A percentile compares a stretch with the other conserved stretches of the same genome.
phyloP scores from a whole-genome alignment of 2,797 vertebrate species.

The Gallinago solitaria region DNA sequence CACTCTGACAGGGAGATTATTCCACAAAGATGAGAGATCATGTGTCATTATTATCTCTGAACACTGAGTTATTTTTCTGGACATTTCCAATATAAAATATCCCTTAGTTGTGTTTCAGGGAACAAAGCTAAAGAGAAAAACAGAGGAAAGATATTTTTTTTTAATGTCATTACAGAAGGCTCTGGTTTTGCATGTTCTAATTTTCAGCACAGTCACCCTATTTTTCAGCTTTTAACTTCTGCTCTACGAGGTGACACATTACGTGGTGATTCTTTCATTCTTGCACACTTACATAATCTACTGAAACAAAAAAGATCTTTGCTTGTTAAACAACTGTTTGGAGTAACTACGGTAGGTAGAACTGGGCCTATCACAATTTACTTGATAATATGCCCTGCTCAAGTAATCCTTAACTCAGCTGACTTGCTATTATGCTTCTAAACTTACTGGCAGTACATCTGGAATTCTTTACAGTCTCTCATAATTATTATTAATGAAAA shows the following conservation, averaged over 20 bases:
- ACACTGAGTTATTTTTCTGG: not conserved
- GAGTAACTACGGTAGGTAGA: not conserved
- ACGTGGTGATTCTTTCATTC: not conserved
- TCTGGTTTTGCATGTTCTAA: not conserved
- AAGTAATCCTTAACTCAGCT: not conserved
- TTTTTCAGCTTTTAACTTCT: slow-evolving; percentile 2
- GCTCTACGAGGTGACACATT: not conserved
- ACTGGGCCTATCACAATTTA: not conserved
- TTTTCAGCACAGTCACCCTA: not conserved
- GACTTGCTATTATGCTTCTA: not conserved
- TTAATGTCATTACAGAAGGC: not conserved
- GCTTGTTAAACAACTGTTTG: not conserved
- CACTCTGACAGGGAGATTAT: slow-evolving; percentile 18
- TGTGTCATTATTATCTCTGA: not conserved
- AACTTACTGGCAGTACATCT: not conserved
- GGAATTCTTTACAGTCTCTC: not conserved
- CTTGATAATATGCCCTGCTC: not conserved
- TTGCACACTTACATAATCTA: not conserved
- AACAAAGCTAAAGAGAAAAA: not conserved
- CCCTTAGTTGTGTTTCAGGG: not conserved
- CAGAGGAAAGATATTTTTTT: not conserved
- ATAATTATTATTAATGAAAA: not conserved
- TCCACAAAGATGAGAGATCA: not conserved
- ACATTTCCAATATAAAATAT: not conserved
- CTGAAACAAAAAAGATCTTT: not conserved